Base-by-base conservation (phyloP, 2,113 vertebrate species). In the Arizona elegans region DNA sequence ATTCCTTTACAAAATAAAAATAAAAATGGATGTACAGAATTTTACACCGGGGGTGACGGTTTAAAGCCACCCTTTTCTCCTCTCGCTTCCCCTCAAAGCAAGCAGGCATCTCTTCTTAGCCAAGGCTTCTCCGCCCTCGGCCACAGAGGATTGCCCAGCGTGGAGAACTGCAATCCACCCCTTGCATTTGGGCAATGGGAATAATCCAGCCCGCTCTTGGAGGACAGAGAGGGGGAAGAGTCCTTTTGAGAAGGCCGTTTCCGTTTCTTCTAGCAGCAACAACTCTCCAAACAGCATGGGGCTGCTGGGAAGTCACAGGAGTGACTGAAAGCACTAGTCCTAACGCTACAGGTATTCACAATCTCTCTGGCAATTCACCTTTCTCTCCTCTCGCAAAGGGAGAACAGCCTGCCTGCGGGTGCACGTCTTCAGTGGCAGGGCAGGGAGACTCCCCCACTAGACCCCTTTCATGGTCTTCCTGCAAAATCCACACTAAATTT, bases 201-300 rank as follows among this genome's bases (percentile, higher is more conserved):
- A 4, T n/a, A 93, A 54, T 47, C 55, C 91, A 88, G 86, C 92
- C 93, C 89, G 4, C 95, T 90, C 92, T 91, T 33, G 21, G 15
- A 75, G 85, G 89, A 94, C 92, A 93, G 91, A 94, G 95, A 92
- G 70, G 94, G 93, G 86, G 94, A 9, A 56, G 33, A 47, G 90
- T 94, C 93, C 93, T 55, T 93, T 90, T 81, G 95, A 95, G 95
- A 95, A 95, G 92, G 92, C 96, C 54, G 91, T 95, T 95, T 95
- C 93, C 95, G 86, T 87, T 91, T 96, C 96, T 96, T 96, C 94
- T 96, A 96, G 96, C 95, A 97, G 95, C 96, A 96, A 96, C 95
- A 91, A 92, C 90, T 95, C 95, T 93, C 96, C 95, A 95, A 94
- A 93, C 94, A 96, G 95, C 96, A 94, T 94, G 90, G 93, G 90